Evolutionary conservation across 2,797 vertebrate genomes (phyloP), one percentile per base, ranked within the genome.

Genomic region (Falco columbarius): DNA sequence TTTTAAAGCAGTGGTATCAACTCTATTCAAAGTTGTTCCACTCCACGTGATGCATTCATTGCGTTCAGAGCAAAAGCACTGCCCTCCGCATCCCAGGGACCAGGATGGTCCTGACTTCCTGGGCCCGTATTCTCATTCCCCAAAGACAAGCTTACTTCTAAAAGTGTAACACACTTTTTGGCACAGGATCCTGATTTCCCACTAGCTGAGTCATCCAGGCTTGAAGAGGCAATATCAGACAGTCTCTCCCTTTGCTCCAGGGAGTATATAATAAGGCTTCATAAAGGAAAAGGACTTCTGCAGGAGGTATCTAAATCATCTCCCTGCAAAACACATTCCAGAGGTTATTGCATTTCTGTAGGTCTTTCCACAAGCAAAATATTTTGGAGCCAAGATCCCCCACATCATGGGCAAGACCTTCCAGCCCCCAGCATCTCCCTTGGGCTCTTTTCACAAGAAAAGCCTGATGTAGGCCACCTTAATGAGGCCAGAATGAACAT

Each of bases 11-110:
- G 18, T 5, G 13, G 6, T 23, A 70, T 40, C n/a, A 24, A 6
- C 12, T 51, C 61, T 36, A 5, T 16, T 12, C 16, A 30, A 38
- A n/a, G 34, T 4, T 23, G 40, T 40, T 16, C 55, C 17, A 15
- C n/a, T 46, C n/a, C 14, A 10, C 8, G 3, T 4, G 15, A 42
- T 7, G 3, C 23, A 5, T 14, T 24, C 21, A 6, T 6, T n/a
- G 18, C n/a, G 21, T 34, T 26, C 51, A 51, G 65, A 72, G 36
- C 47, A 52, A 44, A 20, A 34, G 20, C 46, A 10, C 32, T 16
- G 10, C 20, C 29, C 55, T 13, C 63, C 10, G 4, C 3, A 1
- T 30, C 55, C 36, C 18, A 3, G 10, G 30, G 11, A 11, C 34
- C 59, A 40, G 29, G 36, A 32, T 21, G 10, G 19, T 14, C 21